Evolutionary conservation across 2,888 invertebrate species (phyloP).

Genomic region (Hyles lineata): DNA sequence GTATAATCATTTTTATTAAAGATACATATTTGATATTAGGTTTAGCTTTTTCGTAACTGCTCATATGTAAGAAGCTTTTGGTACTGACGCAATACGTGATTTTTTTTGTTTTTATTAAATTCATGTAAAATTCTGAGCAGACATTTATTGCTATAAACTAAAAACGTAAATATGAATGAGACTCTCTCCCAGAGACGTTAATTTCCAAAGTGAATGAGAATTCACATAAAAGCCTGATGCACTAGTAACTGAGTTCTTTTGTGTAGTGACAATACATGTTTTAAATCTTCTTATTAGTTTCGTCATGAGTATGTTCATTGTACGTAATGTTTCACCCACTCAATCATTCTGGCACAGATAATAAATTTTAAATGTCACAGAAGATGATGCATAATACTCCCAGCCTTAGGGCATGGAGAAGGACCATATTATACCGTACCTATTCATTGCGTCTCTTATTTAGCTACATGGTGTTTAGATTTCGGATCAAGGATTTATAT

Average conservation of each 20-base stretch:
- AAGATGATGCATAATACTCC: slow-evolving; percentile 75
- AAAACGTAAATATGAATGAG: too few species aligned
- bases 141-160: too few species aligned
- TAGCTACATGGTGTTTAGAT: not conserved
- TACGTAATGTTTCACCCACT: slow-evolving; percentile 58
- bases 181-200: not conserved
- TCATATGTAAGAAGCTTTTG: too few species aligned
- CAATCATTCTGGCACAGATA: slow-evolving; percentile 70
- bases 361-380: slow-evolving; percentile 79
- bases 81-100: too few species aligned
- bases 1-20: not conserved
- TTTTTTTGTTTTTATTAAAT: too few species aligned
- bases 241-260: slow-evolving; percentile 30
- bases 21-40: too few species aligned
- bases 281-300: slow-evolving; percentile 41
- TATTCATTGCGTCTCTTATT: not conserved
- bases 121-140: too few species aligned
- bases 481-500: too few species aligned
- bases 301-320: slow-evolving; percentile 50
- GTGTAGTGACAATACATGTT: slow-evolving; percentile 38
- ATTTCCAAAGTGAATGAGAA: not conserved
- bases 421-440: not conserved
- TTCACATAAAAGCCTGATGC: slow-evolving; percentile 1
- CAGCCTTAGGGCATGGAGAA: slow-evolving; percentile 50
- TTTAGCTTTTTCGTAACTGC: too few species aligned